A percentile compares a stretch with the other conserved stretches of the same genome.
Conservation (phyloP, 2,797 vertebrate genomes). For the Otus scops region DNA sequence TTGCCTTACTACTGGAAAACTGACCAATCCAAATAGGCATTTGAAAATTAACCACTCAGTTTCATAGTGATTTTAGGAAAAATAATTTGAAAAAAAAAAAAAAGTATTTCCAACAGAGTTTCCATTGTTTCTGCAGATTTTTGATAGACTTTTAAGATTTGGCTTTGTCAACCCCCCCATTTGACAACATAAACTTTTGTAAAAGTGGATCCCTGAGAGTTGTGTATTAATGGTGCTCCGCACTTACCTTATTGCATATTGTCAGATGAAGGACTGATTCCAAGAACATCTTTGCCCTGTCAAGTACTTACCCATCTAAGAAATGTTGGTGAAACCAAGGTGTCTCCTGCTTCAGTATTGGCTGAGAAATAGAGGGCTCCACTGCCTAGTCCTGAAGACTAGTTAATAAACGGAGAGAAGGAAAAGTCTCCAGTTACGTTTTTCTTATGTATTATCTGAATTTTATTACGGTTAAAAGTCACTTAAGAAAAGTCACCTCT, state of each 20-base stretch:
- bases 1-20: background rate
- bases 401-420: background rate
- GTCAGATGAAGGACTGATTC: background rate
- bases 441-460: background rate
- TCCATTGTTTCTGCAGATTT: background rate
- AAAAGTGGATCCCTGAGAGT: background rate
- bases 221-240: background rate
- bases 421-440: background rate
- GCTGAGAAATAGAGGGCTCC: background rate
- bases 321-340: background rate
- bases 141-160: background rate
- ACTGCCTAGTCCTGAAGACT: background rate
- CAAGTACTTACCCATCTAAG: background rate
- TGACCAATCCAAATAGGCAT: background rate
- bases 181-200: background rate
- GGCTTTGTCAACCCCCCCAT: background rate
- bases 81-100: background rate
- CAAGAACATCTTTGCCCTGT: background rate
- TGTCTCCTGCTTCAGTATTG: background rate
- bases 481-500: background rate
- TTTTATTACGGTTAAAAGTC: background rate
- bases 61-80: background rate
- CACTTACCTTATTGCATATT: background rate
- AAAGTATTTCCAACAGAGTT: background rate
- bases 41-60: background rate